Percentiles rank a stretch among this genome's conserved stretches.
Conservation (phyloP, 2,797 vertebrate genomes). For the Hippopotamyrus pictus region DNA sequence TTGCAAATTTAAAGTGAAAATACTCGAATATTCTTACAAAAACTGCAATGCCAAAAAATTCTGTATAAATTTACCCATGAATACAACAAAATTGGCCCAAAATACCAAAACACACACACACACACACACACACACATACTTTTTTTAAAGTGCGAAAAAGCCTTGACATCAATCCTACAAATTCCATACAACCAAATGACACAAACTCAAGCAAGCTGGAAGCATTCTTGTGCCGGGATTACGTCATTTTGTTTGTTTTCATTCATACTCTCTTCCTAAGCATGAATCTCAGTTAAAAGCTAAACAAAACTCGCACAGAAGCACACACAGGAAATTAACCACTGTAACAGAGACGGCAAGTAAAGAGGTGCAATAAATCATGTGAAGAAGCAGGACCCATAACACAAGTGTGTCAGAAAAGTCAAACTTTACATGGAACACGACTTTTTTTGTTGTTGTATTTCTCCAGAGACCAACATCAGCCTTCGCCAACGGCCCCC, state of each 20-base stretch:
- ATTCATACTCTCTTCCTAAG: background rate
- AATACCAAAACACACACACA: background rate
- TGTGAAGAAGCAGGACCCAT: background rate
- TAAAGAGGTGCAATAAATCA: background rate
- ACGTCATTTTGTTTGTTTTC: background rate
- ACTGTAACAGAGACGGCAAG: background rate
- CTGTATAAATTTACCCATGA: background rate
- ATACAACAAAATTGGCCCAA: background rate
- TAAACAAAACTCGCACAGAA: background rate
- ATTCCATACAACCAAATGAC: background rate
- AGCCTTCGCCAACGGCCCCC: background rate
- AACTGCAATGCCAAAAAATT: background rate
- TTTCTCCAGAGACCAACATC: background rate
- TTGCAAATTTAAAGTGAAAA: background rate
- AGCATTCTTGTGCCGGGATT: background rate
- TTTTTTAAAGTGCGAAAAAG: background rate
- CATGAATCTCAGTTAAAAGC: background rate
- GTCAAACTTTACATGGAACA: slow-evolving; percentile 2
- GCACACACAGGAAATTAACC: background rate
- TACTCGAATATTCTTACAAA: background rate
- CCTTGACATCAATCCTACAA: background rate
- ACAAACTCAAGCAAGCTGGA: background rate
- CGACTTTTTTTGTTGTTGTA: background rate
- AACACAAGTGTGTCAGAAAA: background rate
- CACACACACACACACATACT: background rate